Evolutionary conservation across 1,140 invertebrate species (phyloP).

Genomic region (Ctenoplectra terminalis): DNA sequence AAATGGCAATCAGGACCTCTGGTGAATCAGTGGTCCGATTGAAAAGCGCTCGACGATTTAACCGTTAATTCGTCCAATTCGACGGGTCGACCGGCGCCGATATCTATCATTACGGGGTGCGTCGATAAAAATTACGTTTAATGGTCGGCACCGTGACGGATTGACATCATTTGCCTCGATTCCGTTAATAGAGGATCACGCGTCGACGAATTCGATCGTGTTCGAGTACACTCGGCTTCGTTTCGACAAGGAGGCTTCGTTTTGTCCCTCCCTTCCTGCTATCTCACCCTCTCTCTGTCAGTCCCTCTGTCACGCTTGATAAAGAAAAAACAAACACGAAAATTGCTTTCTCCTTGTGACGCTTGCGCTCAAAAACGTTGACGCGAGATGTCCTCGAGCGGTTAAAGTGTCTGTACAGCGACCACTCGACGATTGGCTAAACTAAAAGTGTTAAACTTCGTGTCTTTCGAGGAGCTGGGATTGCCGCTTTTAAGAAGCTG

Average conservation of each 20-base stretch:
- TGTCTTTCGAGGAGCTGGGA: background rate
- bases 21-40: constrained; percentile 52
- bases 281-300: background rate
- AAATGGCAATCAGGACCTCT: constrained; percentile 49
- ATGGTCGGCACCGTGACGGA: constrained; percentile 22
- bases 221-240: constrained; percentile 38
- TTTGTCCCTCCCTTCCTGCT: background rate
- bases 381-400: background rate
- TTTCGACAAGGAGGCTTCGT: constrained; percentile 30
- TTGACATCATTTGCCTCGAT: constrained; percentile 44
- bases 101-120: constrained; percentile 57
- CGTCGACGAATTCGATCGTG: constrained; percentile 35
- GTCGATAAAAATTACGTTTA: constrained; percentile 49
- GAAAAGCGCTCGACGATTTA: constrained; percentile 57
- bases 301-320: background rate
- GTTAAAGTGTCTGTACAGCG: constrained; percentile 1
- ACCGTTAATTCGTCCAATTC: constrained; percentile 62
- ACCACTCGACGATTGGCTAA: background rate
- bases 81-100: constrained; percentile 18
- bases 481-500: too few relatives aligned
- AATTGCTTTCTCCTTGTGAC: constrained; percentile 32
- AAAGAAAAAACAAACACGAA: constrained; percentile 30
- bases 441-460: background rate
- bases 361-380: background rate
- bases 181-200: constrained; percentile 44